These are phyloP conservation scores for Panzeria rudis DNA, from an alignment of 2,888 invertebrate genomes.

Conservation along the genomic window DNA sequence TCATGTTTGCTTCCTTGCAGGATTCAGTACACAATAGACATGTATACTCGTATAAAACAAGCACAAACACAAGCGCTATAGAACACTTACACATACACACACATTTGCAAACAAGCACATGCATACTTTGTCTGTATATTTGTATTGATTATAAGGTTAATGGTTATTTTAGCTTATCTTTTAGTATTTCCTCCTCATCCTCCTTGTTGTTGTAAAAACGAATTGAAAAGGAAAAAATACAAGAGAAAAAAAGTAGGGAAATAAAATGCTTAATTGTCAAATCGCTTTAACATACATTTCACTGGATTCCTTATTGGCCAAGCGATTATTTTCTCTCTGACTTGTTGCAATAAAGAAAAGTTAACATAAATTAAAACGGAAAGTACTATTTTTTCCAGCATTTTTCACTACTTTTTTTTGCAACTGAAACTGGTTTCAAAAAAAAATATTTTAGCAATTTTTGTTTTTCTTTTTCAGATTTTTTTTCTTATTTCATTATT, in stretches of 20 bases:
- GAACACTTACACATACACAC: neutral
- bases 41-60: neutral
- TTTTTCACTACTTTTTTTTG: constrained; percentile 11
- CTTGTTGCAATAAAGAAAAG: constrained; percentile 4
- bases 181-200: neutral
- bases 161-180: constrained; percentile 41
- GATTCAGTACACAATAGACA: constrained; percentile 42
- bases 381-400: constrained; percentile 3
- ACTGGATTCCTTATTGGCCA: constrained; percentile 52
- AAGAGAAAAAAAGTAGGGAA: neutral
- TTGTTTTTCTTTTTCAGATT: constrained; percentile 1
- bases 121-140: neutral
- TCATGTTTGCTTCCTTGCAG: constrained; percentile 59
- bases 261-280: constrained; percentile 65
- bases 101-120: too few relatives aligned
- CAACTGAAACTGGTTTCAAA: neutral
- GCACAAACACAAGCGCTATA: neutral
- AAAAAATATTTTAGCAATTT: neutral
- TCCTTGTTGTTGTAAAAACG: neutral
- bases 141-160: constrained; percentile 47
- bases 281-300: constrained; percentile 56
- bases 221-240: neutral
- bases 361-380: constrained; percentile 49
- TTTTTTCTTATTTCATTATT: constrained; percentile 8
- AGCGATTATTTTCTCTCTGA: constrained; percentile 16